Percentiles rank a stretch among this genome's conserved stretches.
These are phyloP conservation scores for Larimichthys polyactis DNA, from an alignment of 2,113 vertebrate species.

Conservation along the genomic window DNA sequence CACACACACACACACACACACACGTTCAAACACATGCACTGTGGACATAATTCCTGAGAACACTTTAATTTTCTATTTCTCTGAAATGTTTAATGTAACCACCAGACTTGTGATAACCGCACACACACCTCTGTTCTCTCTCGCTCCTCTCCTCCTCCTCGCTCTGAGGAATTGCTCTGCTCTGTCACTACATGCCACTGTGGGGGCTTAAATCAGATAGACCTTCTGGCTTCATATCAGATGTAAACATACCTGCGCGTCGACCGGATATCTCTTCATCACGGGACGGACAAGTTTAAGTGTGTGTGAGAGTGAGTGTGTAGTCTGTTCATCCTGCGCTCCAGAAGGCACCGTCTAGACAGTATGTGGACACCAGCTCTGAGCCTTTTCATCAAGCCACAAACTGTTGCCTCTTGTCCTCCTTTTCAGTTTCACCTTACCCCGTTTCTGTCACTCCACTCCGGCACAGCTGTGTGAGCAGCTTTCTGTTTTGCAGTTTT, in stretches of 20 bases:
- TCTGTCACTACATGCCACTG: constrained; percentile 26
- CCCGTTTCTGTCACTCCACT: neutral
- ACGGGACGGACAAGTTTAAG: constrained; percentile 29
- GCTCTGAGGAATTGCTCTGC: constrained; percentile 6
- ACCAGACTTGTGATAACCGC: constrained; percentile 2
- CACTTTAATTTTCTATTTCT: constrained; percentile 1
- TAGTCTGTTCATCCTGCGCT: neutral
- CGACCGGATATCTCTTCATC: constrained; percentile 42
- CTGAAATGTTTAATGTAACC: constrained; percentile 6
- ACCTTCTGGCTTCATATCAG: constrained; percentile 44
- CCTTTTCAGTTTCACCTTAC: neutral
- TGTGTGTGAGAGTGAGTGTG: constrained; percentile 9
- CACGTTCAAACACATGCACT: neutral
- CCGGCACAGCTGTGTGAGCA: neutral
- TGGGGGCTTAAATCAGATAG: constrained; percentile 40
- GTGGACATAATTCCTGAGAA: constrained; percentile 31
- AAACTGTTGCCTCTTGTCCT: constrained; percentile 16
- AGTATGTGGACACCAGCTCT: constrained; percentile 31
- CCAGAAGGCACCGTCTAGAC: neutral
- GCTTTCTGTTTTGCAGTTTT: constrained; percentile 2
- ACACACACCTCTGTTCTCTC: constrained; percentile 9
- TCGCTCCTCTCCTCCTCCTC: neutral
- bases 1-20: constrained; percentile 6
- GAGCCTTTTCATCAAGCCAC: constrained; percentile 24
- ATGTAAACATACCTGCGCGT: constrained; percentile 39